Base-by-base conservation (phyloP, 2,888 invertebrate genomes). In the Neoaliturus tenellus region DNA sequence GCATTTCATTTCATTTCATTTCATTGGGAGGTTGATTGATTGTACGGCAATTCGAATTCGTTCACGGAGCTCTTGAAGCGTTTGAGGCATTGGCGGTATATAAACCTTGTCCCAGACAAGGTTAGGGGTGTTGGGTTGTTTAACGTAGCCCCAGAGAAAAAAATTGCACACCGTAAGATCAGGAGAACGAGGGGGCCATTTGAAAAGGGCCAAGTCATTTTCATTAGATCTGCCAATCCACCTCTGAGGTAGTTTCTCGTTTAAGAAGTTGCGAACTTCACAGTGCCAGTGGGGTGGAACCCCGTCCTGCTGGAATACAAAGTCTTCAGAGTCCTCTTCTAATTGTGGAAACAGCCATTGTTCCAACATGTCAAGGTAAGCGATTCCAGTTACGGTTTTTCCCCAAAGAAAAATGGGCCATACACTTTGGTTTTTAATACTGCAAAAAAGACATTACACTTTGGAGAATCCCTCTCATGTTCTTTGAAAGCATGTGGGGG, bases 261-360 rank as follows among this genome's bases (percentile, higher is more conserved):
- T 20, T 51, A 51, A 44, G 71, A 71, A 71, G 23, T 23, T 41
- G n/a, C 41, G 41, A 71, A 71, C 71, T 35, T 71, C 71, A 31
- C 71, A 48, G 75, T 48, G 44, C 75, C 48, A 75, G 44, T 75
- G 75, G 14, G 75, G 48, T 48, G 75, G 75, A 3, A 48, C 44
- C 44, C 44, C 44, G 44, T 48, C 75, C 48, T 48, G 48, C 75
- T 75, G 75, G 28, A 75, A 75, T 48, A 75, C 33, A 23, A 75
- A 48, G 2, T 28, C 28, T 23, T 48, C 10, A 31, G 31, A 23
- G 23, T 75, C 75, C 48, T 75, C 28, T 28, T 25, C 44, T 6
- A 48, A 25, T n/a, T 75, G 75, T 48, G 75, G 28, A 33, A 75
- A 75, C 5, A 71, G n/a, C 71, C 71, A 39, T 1, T 71, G 39